These are phyloP conservation scores for Glaucomys volans DNA, from an alignment of 2,113 vertebrate genomes.

Conservation along the genomic window DNA sequence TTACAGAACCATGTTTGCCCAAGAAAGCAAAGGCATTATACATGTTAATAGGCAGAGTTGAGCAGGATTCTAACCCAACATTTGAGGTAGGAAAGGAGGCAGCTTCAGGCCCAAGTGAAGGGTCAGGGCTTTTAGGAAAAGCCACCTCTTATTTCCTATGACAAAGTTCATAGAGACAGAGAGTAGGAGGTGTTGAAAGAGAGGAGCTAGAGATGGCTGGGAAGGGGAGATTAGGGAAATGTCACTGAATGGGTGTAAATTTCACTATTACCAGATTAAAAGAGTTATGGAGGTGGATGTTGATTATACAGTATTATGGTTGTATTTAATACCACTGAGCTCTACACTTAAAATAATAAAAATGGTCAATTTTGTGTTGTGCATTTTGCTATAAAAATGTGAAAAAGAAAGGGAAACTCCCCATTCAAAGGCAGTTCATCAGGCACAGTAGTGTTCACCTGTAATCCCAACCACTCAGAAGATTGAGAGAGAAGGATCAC, in stretches of 20 bases:
- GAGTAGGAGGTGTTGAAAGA: neutral
- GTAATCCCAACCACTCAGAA: too few species aligned
- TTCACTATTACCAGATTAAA: neutral
- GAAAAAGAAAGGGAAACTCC: too few species aligned
- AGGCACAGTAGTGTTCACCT: too few species aligned
- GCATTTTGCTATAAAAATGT: neutral
- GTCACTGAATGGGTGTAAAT: neutral
- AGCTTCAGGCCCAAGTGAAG: neutral
- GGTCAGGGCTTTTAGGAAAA: neutral
- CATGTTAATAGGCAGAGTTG: neutral
- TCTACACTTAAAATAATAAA: neutral
- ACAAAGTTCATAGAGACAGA: neutral
- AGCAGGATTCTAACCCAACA: neutral
- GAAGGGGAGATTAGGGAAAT: neutral
- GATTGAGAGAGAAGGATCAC: too few species aligned
- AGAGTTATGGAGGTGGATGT: too few species aligned
- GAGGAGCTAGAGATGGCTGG: rapidly evolving
- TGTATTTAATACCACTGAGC: neutral
- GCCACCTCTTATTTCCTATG: neutral
- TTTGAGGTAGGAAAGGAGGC: neutral
- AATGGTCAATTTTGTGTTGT: neutral
- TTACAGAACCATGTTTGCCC: neutral
- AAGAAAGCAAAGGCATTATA: too few species aligned
- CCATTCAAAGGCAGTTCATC: neutral
- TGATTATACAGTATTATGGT: neutral